Evolutionary conservation across 2,797 vertebrate species (phyloP).

Genomic region (Poeciliopsis paucimaculata): DNA sequence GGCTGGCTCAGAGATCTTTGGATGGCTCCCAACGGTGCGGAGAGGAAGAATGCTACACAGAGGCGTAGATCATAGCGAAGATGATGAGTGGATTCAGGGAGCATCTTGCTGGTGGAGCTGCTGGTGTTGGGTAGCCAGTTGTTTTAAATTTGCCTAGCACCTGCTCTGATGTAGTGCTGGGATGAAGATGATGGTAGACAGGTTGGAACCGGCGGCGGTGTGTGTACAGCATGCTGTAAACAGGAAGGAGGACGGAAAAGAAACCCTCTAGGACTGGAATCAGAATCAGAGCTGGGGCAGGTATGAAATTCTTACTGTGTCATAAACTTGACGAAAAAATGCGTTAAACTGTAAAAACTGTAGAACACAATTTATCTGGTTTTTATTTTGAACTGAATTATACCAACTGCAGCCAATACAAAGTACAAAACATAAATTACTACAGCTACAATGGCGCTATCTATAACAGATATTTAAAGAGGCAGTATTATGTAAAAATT

Average conservation of each 20-base stretch:
- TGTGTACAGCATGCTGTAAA: constrained; percentile 32
- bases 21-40: background rate
- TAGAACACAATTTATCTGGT: background rate
- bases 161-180: constrained; percentile 42
- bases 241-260: background rate
- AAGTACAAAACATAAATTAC: background rate
- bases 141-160: constrained; percentile 51
- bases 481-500: too few relatives aligned
- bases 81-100: constrained; percentile 7
- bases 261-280: background rate
- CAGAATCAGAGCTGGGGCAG: background rate
- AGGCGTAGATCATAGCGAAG: constrained; percentile 9
- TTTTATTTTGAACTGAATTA: background rate
- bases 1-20: background rate
- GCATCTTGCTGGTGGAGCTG: background rate
- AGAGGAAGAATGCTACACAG: background rate
- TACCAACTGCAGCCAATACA: background rate
- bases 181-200: constrained; percentile 61
- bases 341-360: background rate
- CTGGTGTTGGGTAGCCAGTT: constrained; percentile 2
- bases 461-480: background rate
- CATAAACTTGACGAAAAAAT: background rate
- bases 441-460: background rate
- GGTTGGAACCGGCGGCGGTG: constrained; percentile 46
- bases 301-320: background rate